A percentile compares a stretch with the other conserved stretches of the same genome.
Conservation (phyloP, 2,797 vertebrate species). For the Melopsittacus undulatus region DNA sequence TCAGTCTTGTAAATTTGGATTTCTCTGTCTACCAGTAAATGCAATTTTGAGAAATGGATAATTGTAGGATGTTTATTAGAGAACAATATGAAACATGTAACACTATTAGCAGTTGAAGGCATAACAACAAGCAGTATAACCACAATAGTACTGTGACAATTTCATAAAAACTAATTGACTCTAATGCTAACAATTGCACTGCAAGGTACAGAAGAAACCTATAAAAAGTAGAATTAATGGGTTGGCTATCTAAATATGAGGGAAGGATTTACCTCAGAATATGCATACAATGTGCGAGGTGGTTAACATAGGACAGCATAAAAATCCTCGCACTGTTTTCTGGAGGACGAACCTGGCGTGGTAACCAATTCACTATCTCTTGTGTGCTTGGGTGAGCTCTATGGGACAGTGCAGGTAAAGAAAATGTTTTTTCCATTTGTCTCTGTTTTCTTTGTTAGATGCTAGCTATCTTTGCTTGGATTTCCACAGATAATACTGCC, state of each 20-base stretch:
- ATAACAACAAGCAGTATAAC: slow-evolving; percentile 8
- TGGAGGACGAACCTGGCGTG: not conserved
- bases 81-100: not conserved
- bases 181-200: slow-evolving; percentile 5
- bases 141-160: not conserved
- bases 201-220: slow-evolving; percentile 9
- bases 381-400: not conserved
- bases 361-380: not conserved
- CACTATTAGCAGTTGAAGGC: slow-evolving; percentile 31
- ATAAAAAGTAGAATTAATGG: slow-evolving; percentile 36
- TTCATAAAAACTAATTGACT: slow-evolving; percentile 39
- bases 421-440: not conserved
- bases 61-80: slow-evolving; percentile 36
- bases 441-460: not conserved
- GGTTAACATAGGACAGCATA: not conserved
- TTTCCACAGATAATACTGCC: not conserved
- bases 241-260: not conserved
- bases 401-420: slow-evolving; percentile 42
- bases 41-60: slow-evolving; percentile 43
- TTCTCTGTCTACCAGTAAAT: slow-evolving; percentile 31
- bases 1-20: slow-evolving; percentile 34
- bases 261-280: slow-evolving; percentile 9
- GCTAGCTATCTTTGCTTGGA: not conserved
- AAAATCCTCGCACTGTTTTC: not conserved
- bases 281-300: not conserved